Evolutionary conservation across 2,797 vertebrate genomes (phyloP), one percentile per base, ranked within the genome.

Genomic region (Otolemur crassicaudatus): DNA sequence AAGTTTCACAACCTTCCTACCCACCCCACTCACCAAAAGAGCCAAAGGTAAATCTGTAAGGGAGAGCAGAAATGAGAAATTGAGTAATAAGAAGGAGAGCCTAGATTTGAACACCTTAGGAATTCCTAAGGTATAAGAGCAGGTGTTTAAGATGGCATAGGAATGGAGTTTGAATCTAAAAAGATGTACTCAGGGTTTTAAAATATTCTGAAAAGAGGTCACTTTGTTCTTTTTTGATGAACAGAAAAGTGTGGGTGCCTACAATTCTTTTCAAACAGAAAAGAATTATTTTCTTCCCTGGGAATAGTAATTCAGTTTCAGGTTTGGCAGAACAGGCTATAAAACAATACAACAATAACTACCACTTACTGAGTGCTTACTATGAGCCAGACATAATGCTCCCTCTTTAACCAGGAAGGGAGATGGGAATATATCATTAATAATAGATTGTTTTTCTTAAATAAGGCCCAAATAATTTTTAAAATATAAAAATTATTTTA

Each of bases 401-500:
- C 80, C 29, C 13, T 89, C 31, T 46, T 22, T 94, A 84, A 87
- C 43, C 13, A 46, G 22, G 37, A 40, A 87, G 5, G 20, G 43
- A 94, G 23, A 81, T 20, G 25, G 37, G 69, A 65, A 6, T 27
- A 89, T 20, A 65, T 83, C 11, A 34, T 12, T 56, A 10, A 75
- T 69, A 82, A 25, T 16, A 94, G 4, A 75, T 20, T 40, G 19
- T 9, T 87, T 75, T 75, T 56, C 40, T 23, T 31, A 40, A 86
- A 40, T 67, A 9, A 89, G 13, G 27, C 19, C 82, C 17, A 85
- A 92, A 25, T 43, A 84, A 73, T 23, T 86, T 83, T 29, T 53
- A 81, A 65, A 29, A 22, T 22, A 37, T 34, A 22, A n/a, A 43
- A 94, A 63, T 60, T 40, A 87, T 83, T 95, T 81, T 70, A 95